phyloP scores from a whole-genome alignment of 2,797 vertebrate genomes.

The Poeciliopsis turneri region DNA sequence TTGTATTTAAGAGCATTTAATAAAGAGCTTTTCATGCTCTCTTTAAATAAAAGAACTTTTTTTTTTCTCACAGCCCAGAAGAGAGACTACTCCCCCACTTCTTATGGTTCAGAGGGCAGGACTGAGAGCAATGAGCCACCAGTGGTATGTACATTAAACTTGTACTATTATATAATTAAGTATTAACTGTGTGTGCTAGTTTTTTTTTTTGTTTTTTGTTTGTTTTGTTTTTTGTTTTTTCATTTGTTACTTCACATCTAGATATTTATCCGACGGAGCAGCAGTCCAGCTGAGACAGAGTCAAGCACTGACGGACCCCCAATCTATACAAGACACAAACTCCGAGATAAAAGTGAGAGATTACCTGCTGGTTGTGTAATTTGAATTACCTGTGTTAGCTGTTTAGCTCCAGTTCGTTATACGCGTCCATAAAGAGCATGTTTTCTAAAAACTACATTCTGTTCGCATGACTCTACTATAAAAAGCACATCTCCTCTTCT shows the following conservation, averaged over 20 bases:
- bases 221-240: neutral
- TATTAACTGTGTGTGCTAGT: neutral
- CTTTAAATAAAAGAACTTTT: constrained; percentile 5
- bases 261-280: constrained; percentile 85
- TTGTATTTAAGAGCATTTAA: neutral
- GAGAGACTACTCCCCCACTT: constrained; percentile 83
- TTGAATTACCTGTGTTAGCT: neutral
- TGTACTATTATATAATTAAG: neutral
- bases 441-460: neutral
- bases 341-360: constrained; percentile 89
- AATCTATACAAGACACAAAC: constrained; percentile 69
- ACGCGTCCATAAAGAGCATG: neutral
- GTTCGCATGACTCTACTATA: neutral
- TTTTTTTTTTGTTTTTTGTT: neutral
- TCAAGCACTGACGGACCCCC: constrained; percentile 78
- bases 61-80: constrained; percentile 81
- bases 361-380: neutral
- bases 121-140: constrained; percentile 82
- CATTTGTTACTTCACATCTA: constrained; percentile 47
- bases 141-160: constrained; percentile 81
- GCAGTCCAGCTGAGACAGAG: constrained; percentile 88
- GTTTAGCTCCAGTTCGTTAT: neutral
- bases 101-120: constrained; percentile 81
- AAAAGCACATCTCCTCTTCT: neutral
- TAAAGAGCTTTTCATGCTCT: neutral